Base-by-base conservation (phyloP, 2,113 vertebrate species). In the Hemiscyllium ocellatum region DNA sequence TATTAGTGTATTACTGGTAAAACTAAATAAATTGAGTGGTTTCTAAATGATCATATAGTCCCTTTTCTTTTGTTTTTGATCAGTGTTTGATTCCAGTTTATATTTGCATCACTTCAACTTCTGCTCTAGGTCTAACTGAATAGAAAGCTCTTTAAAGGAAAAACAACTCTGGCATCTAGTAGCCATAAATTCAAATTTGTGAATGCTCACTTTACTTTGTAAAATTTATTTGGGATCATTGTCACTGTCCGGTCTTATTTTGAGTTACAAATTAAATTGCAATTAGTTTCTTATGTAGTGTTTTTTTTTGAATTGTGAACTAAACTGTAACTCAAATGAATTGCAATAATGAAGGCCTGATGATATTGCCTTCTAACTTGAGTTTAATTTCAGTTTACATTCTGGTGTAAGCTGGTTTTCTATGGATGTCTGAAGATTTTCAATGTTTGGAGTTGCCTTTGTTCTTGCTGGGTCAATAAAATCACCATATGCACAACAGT, bases 21-120 rank as follows among this genome's bases (percentile, higher is more conserved):
- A 83, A 83, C 37, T 33, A 61, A 89, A 89, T 56, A 89, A 56
- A 89, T 89, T 61, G 83, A 61, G 89, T 66, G 65, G 89, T 66
- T 93, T 37, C 89, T 66, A 93, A 93, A 93, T 37, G 13, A 89
- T 89, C 50, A 26, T 7, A n/a, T 83, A 87, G 42, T 87, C 2
- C 47, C 13, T 56, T 12, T 90, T 24, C 24, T 87, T 26, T 61
- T 90, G 10, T 89, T 89, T 61, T 61, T 12, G 42, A 47, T 47
- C 42, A 47, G 1, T 47, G 42, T 47, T 47, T 47, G 7, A 72
- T 26, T 72, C 24, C 70, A 72, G 70, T 72, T 72, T 29, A 72
- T 7, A 72, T 4, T 72, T 72, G 26, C 70, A 72, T 72, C 69
- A 70, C 5, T 61, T 70, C 20, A 70, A 20, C 22, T 70, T 70